Evolutionary conservation across 2,113 vertebrate species (phyloP).

Genomic region (Catharus fuscescens): DNA sequence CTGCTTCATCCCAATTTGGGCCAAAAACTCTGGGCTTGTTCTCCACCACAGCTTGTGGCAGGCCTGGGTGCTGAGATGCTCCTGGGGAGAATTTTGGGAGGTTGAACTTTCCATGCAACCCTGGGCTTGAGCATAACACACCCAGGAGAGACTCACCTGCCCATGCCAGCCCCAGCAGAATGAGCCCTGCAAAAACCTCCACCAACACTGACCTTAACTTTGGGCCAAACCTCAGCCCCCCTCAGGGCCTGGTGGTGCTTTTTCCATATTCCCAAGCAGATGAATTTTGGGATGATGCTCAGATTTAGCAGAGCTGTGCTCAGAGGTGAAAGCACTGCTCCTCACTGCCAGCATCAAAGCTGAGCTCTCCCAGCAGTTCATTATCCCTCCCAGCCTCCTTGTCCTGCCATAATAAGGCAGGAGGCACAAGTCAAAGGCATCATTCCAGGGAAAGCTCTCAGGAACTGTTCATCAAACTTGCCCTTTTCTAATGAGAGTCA

Average conservation of each 20-base stretch:
- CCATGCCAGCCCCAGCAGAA: background rate
- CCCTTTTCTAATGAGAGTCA: conserved; percentile 56
- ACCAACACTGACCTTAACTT: background rate
- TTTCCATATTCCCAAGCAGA: background rate
- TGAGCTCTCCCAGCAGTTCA: background rate
- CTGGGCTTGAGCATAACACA: background rate
- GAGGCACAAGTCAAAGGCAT: conserved; percentile 16
- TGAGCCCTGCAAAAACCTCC: background rate
- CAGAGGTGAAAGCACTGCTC: background rate
- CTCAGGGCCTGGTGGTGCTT: background rate
- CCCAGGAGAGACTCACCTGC: background rate
- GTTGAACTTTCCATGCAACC: background rate
- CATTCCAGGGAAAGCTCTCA: conserved; percentile 38
- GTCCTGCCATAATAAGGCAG: background rate
- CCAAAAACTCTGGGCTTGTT: background rate
- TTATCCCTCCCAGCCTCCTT: background rate
- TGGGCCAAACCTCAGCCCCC: background rate
- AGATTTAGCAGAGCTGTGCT: background rate
- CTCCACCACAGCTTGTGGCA: background rate
- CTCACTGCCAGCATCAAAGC: background rate
- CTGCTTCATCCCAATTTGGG: background rate
- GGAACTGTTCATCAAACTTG: conserved; percentile 43
- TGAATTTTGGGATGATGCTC: background rate
- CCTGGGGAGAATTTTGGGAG: background rate
- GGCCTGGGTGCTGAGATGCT: background rate